These are phyloP conservation scores for Thunnus albacares DNA, from an alignment of 2,797 vertebrate species.

Conservation along the genomic window DNA sequence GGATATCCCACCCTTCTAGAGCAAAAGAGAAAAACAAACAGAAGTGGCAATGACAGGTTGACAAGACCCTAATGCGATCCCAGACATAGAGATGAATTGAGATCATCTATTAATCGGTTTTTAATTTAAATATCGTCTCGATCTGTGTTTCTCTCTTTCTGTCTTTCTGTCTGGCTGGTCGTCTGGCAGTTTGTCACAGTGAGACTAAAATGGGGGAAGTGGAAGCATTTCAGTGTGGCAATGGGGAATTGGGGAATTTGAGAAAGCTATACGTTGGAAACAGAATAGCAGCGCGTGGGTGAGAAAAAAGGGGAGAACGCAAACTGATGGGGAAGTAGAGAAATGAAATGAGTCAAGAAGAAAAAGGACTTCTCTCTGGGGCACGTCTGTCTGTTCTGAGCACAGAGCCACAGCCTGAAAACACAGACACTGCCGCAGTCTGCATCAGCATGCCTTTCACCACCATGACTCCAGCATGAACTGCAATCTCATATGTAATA, in stretches of 20 bases:
- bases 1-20: constrained; percentile 91
- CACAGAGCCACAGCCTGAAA: constrained; percentile 66
- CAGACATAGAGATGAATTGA: constrained; percentile 46
- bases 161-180: constrained; percentile 2
- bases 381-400: constrained; percentile 65
- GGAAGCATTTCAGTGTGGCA: constrained; percentile 48
- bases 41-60: constrained; percentile 79
- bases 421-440: constrained; percentile 74
- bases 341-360: constrained; percentile 62
- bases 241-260: constrained; percentile 32
- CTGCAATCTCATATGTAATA: constrained; percentile 76
- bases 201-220: constrained; percentile 54
- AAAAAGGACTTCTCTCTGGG: constrained; percentile 61
- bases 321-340: constrained; percentile 54
- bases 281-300: constrained; percentile 19
- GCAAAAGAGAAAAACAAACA: constrained; percentile 75
- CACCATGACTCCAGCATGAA: constrained; percentile 72
- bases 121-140: not conserved
- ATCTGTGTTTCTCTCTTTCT: not conserved
- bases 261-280: constrained; percentile 41
- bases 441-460: constrained; percentile 67
- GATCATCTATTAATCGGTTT: not conserved
- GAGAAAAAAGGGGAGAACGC: constrained; percentile 35
- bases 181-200: constrained; percentile 35
- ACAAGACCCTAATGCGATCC: constrained; percentile 76